Base-by-base conservation (phyloP, 2,888 invertebrate species). In the Ethmia dodecea region DNA sequence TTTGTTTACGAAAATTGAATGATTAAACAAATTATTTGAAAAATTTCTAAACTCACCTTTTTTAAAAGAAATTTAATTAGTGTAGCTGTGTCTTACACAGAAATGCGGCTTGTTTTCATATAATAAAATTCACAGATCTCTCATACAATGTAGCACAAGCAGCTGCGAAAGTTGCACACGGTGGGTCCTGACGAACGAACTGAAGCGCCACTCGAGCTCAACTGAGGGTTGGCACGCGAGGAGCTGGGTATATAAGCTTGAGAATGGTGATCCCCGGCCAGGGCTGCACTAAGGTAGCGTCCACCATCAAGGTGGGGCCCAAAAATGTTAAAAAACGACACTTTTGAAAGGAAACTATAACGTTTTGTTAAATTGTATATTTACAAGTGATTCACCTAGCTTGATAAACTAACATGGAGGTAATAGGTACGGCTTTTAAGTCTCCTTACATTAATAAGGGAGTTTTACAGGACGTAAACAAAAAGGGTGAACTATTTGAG, bases 201-300 rank as follows among this genome's bases (percentile, higher is more conserved):
- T 48, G 64, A 45, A 65, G 55, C 61, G 63, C 69, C 71, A 64
- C 69, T 72, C 56, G 65, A 71, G 70, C 69, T 73, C 69, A 55
- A 86, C 84, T 86, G 81, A 77, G 68, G 69, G 71, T 66, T 66
- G 62, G 50, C 60, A 58, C 59, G 53, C 55, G 55, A 63, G 60
- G 52, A 55, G 57, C 55, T 64, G 69, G 71, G 84, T 81, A 79
- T 81, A 81, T 74, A 83, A 83, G 77, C 77, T 71, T 72, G 55
- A 60, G 58, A 60, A 63, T 63, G 62, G 71, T 67, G 65, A 67
- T 77, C 77, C 78, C 78, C 34, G 13, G n/a, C 8, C 38, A 31
- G 31, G 27, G 20, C 35, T 13, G 26, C 10, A 12, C 27, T 6
- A 8, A 27, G 33, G 13, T 5, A n/a, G 13, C 13, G 8, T 13